phyloP scores from a whole-genome alignment of 2,797 vertebrate species.

The Harpagifer antarcticus region DNA sequence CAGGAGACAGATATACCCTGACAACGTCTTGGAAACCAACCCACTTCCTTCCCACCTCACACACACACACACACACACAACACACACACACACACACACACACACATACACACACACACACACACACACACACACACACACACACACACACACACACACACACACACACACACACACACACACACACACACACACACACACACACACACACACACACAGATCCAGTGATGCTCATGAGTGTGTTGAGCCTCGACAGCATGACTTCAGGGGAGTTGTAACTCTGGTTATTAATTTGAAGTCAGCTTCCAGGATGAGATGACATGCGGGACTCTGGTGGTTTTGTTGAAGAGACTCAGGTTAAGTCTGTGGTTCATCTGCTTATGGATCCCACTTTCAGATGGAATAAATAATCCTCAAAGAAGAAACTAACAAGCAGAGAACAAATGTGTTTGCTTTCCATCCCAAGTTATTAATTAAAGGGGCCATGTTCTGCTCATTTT shows the following conservation, averaged over 20 bases:
- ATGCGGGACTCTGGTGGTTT: neutral
- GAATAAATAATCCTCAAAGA: too few relatives aligned
- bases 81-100: neutral
- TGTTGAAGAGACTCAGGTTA: slow-evolving; percentile 6
- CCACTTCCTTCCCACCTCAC: slow-evolving; percentile 32
- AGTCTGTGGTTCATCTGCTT: too few relatives aligned
- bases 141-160: neutral
- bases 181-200: slow-evolving; percentile 4
- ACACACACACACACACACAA: slow-evolving; percentile 4
- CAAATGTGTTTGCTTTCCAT: too few relatives aligned
- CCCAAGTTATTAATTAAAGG: too few relatives aligned
- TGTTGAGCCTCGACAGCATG: neutral
- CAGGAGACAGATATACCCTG: slow-evolving; percentile 50
- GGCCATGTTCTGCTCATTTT: too few relatives aligned
- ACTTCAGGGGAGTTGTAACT: neutral
- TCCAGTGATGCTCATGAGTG: neutral
- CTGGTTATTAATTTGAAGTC: neutral
- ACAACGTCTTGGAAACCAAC: slow-evolving; percentile 47
- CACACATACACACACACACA: slow-evolving; percentile 19
- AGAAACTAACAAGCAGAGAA: too few relatives aligned
- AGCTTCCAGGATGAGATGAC: slow-evolving; percentile 1
- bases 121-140: slow-evolving; percentile 36
- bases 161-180: slow-evolving; percentile 21
- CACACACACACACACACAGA: slow-evolving; percentile 32
- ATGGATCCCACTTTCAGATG: too few relatives aligned